Percentiles rank a stretch among this genome's conserved stretches.
Evolutionary conservation across 2,113 vertebrate genomes (phyloP).

Genomic region (Ailurus styani): DNA sequence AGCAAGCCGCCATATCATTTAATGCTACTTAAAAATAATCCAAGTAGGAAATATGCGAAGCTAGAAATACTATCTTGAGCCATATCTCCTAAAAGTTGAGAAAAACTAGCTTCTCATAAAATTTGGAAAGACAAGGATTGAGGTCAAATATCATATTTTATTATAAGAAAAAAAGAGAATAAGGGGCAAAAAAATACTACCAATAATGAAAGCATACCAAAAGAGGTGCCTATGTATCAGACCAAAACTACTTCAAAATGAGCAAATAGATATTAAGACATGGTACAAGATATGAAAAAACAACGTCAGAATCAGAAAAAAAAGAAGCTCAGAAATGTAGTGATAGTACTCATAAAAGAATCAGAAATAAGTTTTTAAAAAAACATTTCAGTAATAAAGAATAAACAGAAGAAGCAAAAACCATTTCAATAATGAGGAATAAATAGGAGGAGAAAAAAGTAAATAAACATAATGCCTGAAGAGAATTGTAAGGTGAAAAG

Average conservation of each 20-base stretch:
- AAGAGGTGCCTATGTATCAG: background rate
- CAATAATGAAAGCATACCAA: background rate
- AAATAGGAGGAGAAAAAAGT: background rate
- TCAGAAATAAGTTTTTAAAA: background rate
- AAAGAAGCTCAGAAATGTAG: background rate
- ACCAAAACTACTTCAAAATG: background rate
- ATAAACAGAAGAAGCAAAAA: background rate
- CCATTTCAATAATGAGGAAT: background rate
- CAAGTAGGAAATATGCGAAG: background rate
- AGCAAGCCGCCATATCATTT: background rate
- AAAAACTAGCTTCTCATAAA: background rate
- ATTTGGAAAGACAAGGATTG: background rate
- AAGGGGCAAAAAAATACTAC: background rate
- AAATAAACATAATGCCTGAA: background rate
- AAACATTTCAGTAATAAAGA: background rate
- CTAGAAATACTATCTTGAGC: background rate
- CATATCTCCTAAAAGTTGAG: background rate
- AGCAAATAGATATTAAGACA: background rate
- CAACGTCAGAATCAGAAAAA: background rate
- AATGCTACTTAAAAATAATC: background rate
- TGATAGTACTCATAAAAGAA: background rate
- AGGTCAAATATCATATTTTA: background rate
- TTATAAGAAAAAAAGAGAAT: background rate
- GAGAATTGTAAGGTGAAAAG: background rate
- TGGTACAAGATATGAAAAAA: background rate